These are phyloP conservation scores for Ceuthmochares aereus DNA, from an alignment of 2,113 vertebrate genomes.

Conservation along the genomic window DNA sequence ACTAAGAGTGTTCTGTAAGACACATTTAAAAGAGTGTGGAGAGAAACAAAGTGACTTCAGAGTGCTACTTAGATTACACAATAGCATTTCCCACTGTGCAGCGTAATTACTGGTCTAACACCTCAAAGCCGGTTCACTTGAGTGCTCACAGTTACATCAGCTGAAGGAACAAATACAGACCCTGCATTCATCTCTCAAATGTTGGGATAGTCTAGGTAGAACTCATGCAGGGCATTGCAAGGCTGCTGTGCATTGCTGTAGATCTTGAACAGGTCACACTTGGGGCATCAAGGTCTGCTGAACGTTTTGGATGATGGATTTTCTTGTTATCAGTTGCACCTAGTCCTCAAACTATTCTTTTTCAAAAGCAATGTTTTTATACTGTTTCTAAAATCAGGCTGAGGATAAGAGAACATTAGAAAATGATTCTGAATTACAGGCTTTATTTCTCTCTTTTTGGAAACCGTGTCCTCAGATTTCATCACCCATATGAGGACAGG, in stretches of 20 bases:
- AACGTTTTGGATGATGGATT: background rate
- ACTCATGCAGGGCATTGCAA: background rate
- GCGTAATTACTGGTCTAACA: background rate
- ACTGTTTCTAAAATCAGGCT: background rate
- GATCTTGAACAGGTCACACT: background rate
- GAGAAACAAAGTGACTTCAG: background rate
- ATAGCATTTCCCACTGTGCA: background rate
- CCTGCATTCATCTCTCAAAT: background rate
- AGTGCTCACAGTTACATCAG: accelerated
- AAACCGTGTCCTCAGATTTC: background rate
- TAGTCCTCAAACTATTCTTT: background rate
- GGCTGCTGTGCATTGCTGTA: background rate
- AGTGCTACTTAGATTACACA: background rate
- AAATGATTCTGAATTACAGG: background rate
- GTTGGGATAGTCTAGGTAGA: background rate
- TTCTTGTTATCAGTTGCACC: background rate
- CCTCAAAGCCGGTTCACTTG: background rate
- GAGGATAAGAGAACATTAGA: background rate
- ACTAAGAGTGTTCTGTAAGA: background rate
- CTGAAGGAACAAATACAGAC: background rate
- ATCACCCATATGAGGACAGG: too few species aligned
- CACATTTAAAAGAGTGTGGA: background rate
- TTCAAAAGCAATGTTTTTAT: background rate
- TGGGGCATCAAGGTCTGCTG: background rate
- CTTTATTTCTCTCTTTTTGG: background rate